Evolutionary conservation across 2,888 invertebrate species (phyloP).

Genomic region (Andricus quercusramuli): DNA sequence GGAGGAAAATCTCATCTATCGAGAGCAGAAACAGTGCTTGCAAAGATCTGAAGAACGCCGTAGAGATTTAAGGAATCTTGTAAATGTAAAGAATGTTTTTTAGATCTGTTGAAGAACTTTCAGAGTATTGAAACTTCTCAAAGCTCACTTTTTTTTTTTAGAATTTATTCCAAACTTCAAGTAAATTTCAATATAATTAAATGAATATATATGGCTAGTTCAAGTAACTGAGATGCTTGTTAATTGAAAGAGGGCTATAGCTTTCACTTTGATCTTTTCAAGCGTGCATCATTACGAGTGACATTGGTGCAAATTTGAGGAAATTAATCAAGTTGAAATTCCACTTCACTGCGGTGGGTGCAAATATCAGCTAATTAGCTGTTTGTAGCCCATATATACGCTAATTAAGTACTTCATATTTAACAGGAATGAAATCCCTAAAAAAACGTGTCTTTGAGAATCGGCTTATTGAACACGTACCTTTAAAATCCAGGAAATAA

Average conservation of each 20-base stretch:
- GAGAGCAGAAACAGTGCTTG: constrained; percentile 20
- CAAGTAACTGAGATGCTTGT: background rate
- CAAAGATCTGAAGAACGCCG: constrained; percentile 31
- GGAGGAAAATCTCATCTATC: constrained; percentile 27
- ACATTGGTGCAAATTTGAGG: background rate
- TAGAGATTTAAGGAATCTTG: constrained; percentile 19
- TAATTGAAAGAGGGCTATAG: background rate
- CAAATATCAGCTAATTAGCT: constrained; percentile 7
- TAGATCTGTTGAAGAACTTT: background rate
- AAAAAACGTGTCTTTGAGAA: background rate
- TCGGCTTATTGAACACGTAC: background rate
- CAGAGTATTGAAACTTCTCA: background rate
- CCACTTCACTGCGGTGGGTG: background rate
- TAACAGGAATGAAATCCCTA: background rate
- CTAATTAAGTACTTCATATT: background rate
- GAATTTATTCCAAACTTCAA: background rate
- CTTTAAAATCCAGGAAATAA: too few relatives aligned
- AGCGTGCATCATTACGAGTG: background rate
- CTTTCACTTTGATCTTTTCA: background rate
- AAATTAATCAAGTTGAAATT: background rate
- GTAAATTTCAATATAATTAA: background rate
- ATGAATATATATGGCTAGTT: background rate
- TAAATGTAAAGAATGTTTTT: constrained; percentile 30
- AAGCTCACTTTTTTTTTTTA: background rate
- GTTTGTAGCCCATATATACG: background rate